Evolutionary conservation across 2,113 vertebrate species (phyloP).

Genomic region (Istiophorus platypterus): DNA sequence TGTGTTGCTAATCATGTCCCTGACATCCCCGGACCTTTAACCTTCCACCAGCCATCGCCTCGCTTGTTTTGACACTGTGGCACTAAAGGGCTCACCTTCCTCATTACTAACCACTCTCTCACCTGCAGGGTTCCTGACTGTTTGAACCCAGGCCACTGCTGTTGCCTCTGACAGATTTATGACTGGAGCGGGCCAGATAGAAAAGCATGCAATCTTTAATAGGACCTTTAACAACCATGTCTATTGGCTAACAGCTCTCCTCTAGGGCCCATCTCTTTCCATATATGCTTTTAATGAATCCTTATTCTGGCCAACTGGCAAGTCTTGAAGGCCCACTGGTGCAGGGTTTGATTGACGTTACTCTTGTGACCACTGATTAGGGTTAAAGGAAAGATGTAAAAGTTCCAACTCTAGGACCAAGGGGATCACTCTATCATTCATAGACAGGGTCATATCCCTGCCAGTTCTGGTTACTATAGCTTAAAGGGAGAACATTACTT

Average conservation of each 20-base stretch:
- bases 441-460: slow-evolving; percentile 49
- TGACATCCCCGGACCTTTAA: not conserved
- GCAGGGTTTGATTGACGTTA: slow-evolving; percentile 52
- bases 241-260: slow-evolving; percentile 48
- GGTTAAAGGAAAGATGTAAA: slow-evolving; percentile 45
- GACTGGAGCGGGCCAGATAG: slow-evolving; percentile 32
- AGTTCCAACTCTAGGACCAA: slow-evolving; percentile 41
- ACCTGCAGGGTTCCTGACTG: slow-evolving; percentile 73
- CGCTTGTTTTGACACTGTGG: slow-evolving; percentile 58
- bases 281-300: slow-evolving; percentile 69
- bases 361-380: slow-evolving; percentile 60
- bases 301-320: slow-evolving; percentile 67
- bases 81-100: slow-evolving; percentile 45
- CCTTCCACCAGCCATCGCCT: not conserved
- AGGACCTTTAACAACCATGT: slow-evolving; percentile 53
- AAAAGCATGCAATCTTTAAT: slow-evolving; percentile 54
- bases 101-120: slow-evolving; percentile 54
- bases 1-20: slow-evolving; percentile 24
- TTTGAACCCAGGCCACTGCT: slow-evolving; percentile 62
- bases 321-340: slow-evolving; percentile 32
- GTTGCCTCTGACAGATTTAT: slow-evolving; percentile 73
- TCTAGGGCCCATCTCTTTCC: slow-evolving; percentile 50
- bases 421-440: slow-evolving; percentile 51
- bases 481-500: slow-evolving; percentile 37
- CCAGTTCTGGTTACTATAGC: slow-evolving; percentile 37